Percentiles rank a stretch among this genome's conserved stretches.
phyloP scores from a whole-genome alignment of 2,888 invertebrate species.

The Alentia gelatinosa region DNA sequence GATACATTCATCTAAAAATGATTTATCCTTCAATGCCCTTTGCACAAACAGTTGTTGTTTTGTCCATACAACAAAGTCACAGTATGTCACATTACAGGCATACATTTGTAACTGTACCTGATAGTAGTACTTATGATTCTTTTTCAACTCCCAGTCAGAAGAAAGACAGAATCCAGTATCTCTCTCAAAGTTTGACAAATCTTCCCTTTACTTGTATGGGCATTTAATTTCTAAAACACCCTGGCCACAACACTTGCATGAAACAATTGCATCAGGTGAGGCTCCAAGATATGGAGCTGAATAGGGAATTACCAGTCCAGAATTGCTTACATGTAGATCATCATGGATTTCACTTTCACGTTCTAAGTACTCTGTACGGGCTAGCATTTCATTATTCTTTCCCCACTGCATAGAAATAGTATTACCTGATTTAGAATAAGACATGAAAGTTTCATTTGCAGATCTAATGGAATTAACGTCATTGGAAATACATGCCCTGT shows the following conservation, averaged over 20 bases:
- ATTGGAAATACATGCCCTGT: not conserved
- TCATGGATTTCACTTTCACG: not conserved
- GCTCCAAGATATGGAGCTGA: not conserved
- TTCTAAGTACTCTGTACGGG: not conserved
- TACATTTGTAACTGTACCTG: constrained; percentile 34
- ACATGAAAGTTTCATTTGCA: not conserved
- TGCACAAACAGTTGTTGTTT: not conserved
- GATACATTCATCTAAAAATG: not conserved
- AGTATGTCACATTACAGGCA: not conserved
- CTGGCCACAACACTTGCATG: not conserved
- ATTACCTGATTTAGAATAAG: not conserved
- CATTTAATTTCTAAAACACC: constrained; percentile 41
- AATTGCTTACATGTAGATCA: not conserved
- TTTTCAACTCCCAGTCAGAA: not conserved
- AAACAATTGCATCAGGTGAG: not conserved
- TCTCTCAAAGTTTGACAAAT: not conserved
- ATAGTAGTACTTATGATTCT: not conserved
- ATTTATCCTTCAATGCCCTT: not conserved
- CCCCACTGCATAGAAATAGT: not conserved
- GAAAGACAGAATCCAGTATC: not conserved
- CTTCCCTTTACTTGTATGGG: not conserved
- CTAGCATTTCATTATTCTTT: not conserved
- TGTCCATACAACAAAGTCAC: constrained; percentile 25
- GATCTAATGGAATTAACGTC: not conserved
- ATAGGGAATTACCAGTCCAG: not conserved